phyloP scores from a whole-genome alignment of 2,113 vertebrate genomes.

The Microcebus ravelobensis region DNA sequence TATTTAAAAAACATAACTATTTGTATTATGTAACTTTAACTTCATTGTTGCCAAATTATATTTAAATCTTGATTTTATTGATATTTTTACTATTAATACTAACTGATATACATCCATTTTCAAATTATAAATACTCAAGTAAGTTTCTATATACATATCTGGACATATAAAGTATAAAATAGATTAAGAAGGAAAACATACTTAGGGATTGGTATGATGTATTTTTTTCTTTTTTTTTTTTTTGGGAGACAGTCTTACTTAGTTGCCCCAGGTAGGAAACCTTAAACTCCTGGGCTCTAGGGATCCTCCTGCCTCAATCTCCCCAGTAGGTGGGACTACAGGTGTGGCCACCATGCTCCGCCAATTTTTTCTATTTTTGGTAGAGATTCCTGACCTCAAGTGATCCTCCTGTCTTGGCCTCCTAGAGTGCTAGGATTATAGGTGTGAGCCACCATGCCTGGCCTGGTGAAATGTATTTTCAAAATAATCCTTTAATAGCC shows the following conservation, averaged over 20 bases:
- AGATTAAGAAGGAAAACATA: background rate
- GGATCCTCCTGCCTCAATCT: no score
- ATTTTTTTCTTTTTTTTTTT: no score
- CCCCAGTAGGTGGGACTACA: no score
- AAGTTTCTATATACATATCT: background rate
- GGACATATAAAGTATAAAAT: background rate
- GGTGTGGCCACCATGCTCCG: no score
- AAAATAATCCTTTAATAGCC: background rate
- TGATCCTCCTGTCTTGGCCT: no score
- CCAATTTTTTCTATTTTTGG: no score
- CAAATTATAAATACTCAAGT: background rate
- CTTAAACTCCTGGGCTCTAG: no score
- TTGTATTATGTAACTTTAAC: background rate
- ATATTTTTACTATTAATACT: background rate
- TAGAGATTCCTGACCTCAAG: no score
- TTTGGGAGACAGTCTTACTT: no score
- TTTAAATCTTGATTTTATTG: background rate
- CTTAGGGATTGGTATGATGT: background rate
- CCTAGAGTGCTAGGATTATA: no score
- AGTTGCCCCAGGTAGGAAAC: no score
- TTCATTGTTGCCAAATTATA: background rate
- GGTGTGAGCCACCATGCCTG: no score
- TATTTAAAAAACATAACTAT: background rate
- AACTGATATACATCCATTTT: slow-evolving; percentile 11
- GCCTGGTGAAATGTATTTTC: background rate